Evolutionary conservation across 2,888 invertebrate species (phyloP), one percentile per base, ranked within the genome.

Genomic region (Spodoptera exigua): DNA sequence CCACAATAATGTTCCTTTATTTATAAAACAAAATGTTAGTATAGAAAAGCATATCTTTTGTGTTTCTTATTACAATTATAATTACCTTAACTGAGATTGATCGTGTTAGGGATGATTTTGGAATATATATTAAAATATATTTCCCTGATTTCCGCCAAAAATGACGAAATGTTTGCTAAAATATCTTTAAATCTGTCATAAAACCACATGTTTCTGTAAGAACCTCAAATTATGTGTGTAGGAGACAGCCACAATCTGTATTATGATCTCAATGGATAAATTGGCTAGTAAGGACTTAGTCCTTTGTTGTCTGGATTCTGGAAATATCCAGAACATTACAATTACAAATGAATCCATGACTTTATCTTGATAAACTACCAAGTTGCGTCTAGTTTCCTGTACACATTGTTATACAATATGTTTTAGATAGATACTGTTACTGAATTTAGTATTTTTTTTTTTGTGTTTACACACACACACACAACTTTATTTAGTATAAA

Each of bases 1-100:
- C 21, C n/a, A 17, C 52, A 41, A 9, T 67, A 12, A 55, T 70
- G 17, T 35, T 7, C 21, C 10, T 5, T n/a, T 34, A 44, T 27
- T 27, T 32, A n/a, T 2, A 14, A 21, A 39, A 40, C 3, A 44
- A 34, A 27, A 37, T 14, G 48, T 14, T 44, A 12, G 11, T 49
- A 1, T 16, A 9, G 0, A 21, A 13, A 35, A 39, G 3, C 17
- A 37, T 5, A 14, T 18, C 39, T 51, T 27, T 65, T 54, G 21
- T 54, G 16, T 44, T 37, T 16, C 27, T 3, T 37, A 37, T 48
- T 27, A 14, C 52, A 44, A 63, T 48, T 40, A 70, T 34, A 5
- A 14, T 17, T 16, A 37, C 2, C 35, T 37, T 43, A 2, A 21
- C 9, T 39, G 16, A 11, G 3, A 7, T 11, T 11, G 16, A 63